These are phyloP conservation scores for Pristionchus entomophagus DNA, from an alignment of 2,888 invertebrate species.

Conservation along the genomic window DNA sequence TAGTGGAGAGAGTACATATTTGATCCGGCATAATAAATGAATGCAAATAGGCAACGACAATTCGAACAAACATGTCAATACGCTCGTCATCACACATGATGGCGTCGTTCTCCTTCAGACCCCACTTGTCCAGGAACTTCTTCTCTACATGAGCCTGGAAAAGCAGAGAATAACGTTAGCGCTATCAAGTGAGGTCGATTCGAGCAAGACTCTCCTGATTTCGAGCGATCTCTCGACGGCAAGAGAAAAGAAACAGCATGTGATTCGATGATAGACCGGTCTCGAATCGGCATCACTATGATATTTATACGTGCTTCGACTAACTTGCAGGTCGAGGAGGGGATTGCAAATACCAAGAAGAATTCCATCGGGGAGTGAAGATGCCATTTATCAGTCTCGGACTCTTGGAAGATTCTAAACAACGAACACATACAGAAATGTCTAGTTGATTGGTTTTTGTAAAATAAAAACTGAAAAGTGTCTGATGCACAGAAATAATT, in stretches of 20 bases:
- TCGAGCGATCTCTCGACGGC: too few relatives aligned
- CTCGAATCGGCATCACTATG: too few relatives aligned
- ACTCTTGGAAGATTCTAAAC: too few relatives aligned
- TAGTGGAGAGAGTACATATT: too few relatives aligned
- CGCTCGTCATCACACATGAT: conserved; percentile 94
- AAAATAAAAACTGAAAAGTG: too few relatives aligned
- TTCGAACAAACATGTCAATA: conserved; percentile 83
- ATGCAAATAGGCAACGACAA: background rate
- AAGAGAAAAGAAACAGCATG: too few relatives aligned
- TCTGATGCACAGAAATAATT: too few relatives aligned
- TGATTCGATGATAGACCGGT: too few relatives aligned
- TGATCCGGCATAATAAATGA: background rate
- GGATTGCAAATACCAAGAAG: conserved; percentile 98
- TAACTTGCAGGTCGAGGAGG: conserved; percentile 88
- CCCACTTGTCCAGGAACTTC: conserved; percentile 88
- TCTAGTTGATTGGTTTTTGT: too few relatives aligned
- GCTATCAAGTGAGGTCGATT: background rate
- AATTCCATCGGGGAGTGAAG: conserved; percentile 54
- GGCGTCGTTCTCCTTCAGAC: conserved; percentile 90
- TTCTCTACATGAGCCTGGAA: conserved; percentile 85
- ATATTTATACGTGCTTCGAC: background rate
- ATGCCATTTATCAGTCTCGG: conserved; percentile 35
- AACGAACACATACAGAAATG: too few relatives aligned
- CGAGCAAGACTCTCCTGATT: background rate
- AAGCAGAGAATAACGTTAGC: conserved; percentile 82